phyloP scores from a whole-genome alignment of 2,797 vertebrate species.

The Chromobotia macracanthus region DNA sequence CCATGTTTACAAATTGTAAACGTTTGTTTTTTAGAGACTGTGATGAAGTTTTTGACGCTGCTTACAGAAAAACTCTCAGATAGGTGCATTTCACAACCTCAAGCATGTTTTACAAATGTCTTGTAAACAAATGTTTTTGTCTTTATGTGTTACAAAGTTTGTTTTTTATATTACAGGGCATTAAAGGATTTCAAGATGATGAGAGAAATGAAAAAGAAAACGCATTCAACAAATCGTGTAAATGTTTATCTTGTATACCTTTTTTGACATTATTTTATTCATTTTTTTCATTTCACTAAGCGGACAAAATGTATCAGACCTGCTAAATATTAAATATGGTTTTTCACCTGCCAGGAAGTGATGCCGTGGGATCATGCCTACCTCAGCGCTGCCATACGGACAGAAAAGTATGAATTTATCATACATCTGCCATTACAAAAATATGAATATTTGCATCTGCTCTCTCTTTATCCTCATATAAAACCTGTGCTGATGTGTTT shows the following conservation, averaged over 20 bases:
- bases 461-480: neutral
- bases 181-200: conserved; percentile 90
- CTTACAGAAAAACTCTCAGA: conserved; percentile 87
- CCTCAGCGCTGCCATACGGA: conserved; percentile 88
- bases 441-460: neutral
- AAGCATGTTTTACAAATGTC: too few relatives aligned
- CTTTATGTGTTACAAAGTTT: neutral
- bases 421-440: neutral
- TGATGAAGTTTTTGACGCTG: conserved; percentile 89
- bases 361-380: conserved; percentile 97
- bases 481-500: neutral
- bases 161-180: conserved; percentile 75
- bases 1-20: neutral
- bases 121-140: too few relatives aligned
- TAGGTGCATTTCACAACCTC: conserved; percentile 74
- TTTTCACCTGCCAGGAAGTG: conserved; percentile 63
- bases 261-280: neutral
- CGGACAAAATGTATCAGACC: neutral
- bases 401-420: conserved; percentile 84
- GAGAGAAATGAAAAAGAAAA: conserved; percentile 84
- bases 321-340: conserved; percentile 42
- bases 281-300: neutral
- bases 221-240: conserved; percentile 86
- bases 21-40: conserved; percentile 79
- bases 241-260: conserved; percentile 61